A percentile compares a stretch with the other conserved stretches of the same genome.
phyloP scores from a whole-genome alignment of 2,888 invertebrate species.

The Cryptocephalus primarius region DNA sequence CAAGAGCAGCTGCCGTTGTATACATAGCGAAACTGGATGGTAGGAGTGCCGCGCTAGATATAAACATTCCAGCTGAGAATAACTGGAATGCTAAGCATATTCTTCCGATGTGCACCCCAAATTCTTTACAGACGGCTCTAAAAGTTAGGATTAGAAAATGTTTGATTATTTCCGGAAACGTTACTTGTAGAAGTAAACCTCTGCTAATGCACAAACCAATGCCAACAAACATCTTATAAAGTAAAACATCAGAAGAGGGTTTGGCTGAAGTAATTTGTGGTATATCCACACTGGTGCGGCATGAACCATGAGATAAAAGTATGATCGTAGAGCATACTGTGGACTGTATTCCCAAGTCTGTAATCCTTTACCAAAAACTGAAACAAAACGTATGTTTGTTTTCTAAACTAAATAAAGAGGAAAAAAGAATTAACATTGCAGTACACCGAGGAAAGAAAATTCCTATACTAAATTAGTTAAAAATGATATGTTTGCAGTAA shows the following conservation, averaged over 20 bases:
- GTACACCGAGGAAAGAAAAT: no score
- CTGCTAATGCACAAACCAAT: slow-evolving; percentile 68
- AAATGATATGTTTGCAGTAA: no score
- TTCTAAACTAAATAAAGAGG: no score
- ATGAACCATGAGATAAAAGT: slow-evolving; percentile 83
- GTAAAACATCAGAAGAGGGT: slow-evolving; percentile 81
- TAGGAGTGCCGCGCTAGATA: slow-evolving; percentile 74
- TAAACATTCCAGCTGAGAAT: slow-evolving; percentile 86
- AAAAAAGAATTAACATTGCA: no score
- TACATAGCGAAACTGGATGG: slow-evolving; percentile 95
- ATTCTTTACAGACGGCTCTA: slow-evolving; percentile 81
- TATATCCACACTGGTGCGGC: slow-evolving; percentile 80
- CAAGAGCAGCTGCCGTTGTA: slow-evolving; percentile 69
- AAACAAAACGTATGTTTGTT: slow-evolving; percentile 19
- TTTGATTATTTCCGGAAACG: neutral
- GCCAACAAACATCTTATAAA: slow-evolving; percentile 74
- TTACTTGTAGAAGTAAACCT: slow-evolving; percentile 91
- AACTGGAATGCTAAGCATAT: slow-evolving; percentile 69
- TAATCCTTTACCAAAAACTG: slow-evolving; percentile 84
- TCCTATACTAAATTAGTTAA: neutral
- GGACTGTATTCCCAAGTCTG: slow-evolving; percentile 99
- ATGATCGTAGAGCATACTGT: slow-evolving; percentile 85
- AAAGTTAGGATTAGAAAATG: slow-evolving; percentile 3
- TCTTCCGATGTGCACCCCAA: slow-evolving; percentile 80
- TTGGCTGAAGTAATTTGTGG: slow-evolving; percentile 60